Evolutionary conservation across 2,797 vertebrate genomes (phyloP).

Genomic region (Cheirogaleus major): DNA sequence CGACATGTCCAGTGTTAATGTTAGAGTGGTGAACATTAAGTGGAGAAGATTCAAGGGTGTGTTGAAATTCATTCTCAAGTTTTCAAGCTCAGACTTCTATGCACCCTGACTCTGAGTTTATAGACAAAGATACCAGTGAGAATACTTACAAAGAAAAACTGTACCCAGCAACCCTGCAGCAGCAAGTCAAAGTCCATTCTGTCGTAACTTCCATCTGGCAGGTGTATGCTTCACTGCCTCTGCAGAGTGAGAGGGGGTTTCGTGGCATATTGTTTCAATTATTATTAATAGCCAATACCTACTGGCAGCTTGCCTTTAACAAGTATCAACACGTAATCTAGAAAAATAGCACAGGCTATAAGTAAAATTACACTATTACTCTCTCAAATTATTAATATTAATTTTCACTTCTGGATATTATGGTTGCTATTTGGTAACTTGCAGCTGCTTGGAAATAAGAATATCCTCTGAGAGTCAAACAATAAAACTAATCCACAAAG

Average conservation of each 20-base stretch:
- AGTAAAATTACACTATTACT: neutral
- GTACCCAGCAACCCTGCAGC: too few species aligned
- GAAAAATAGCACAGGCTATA: neutral
- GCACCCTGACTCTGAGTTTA: neutral
- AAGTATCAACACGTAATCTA: neutral
- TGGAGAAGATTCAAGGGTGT: neutral
- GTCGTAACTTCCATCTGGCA: neutral
- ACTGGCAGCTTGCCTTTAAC: neutral
- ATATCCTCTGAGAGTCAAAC: neutral
- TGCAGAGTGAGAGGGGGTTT: neutral
- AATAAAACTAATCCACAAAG: neutral
- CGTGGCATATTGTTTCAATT: neutral
- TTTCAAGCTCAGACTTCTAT: neutral
- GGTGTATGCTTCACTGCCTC: neutral
- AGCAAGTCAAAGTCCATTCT: neutral
- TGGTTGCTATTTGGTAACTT: neutral
- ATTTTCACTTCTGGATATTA: neutral
- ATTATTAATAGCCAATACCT: neutral
- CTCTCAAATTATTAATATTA: neutral
- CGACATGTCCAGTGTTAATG: accelerated
- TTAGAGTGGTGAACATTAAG: neutral
- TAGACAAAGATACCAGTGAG: neutral
- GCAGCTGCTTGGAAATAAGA: neutral
- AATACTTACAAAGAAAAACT: neutral
- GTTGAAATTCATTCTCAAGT: neutral